Evolutionary conservation across 2,113 vertebrate species (phyloP).

Genomic region (Neogobius melanostomus): DNA sequence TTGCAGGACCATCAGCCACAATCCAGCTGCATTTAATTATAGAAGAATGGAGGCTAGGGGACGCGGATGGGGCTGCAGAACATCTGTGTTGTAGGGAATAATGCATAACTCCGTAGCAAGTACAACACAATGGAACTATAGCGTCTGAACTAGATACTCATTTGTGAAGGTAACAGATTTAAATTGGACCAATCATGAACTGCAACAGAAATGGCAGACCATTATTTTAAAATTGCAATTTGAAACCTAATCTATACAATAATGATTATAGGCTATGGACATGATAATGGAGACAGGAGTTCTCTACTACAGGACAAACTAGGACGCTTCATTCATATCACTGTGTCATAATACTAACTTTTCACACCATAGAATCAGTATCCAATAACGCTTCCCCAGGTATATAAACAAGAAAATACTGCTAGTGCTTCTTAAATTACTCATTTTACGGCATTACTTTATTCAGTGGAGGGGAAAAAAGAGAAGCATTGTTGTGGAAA

Average conservation of each 20-base stretch:
- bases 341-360: too few species aligned
- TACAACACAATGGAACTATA: neutral
- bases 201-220: too few species aligned
- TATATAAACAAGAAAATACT: neutral
- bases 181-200: too few species aligned
- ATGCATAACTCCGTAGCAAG: neutral
- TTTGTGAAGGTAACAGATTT: too few species aligned
- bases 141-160: too few species aligned
- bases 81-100: slow-evolving; percentile 11
- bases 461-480: slow-evolving; percentile 2
- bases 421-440: slow-evolving; percentile 17
- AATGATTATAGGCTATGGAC: too few species aligned
- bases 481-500: neutral
- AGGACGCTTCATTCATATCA: too few species aligned
- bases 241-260: too few species aligned
- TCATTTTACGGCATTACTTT: slow-evolving; percentile 35
- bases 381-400: neutral
- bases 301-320: too few species aligned
- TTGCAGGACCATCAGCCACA: slow-evolving; percentile 20
- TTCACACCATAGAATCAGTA: too few species aligned
- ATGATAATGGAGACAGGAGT: too few species aligned
- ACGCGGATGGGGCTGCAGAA: slow-evolving; percentile 8
- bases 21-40: slow-evolving; percentile 18
- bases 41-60: neutral
- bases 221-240: too few species aligned